A percentile compares a stretch with the other conserved stretches of the same genome.
Conservation (phyloP, 2,113 vertebrate genomes). For the Tapirus terrestris region DNA sequence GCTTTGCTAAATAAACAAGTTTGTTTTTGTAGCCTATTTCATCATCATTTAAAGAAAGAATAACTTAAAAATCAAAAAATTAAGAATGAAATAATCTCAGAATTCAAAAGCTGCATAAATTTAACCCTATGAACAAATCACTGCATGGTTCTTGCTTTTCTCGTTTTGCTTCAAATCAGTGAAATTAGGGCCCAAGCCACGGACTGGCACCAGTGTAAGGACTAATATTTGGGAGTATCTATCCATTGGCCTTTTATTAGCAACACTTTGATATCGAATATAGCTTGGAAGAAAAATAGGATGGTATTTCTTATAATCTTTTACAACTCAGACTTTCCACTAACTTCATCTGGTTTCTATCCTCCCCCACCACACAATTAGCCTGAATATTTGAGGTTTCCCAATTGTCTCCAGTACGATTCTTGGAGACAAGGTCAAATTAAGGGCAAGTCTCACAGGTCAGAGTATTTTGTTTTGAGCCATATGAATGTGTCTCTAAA, state of each 20-base stretch:
- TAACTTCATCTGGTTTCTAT: conserved; percentile 78
- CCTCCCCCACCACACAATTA: conserved; percentile 73
- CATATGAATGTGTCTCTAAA: conserved; percentile 30
- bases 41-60: neutral
- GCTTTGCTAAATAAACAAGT: neutral
- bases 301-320: conserved; percentile 48
- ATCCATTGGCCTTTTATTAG: neutral
- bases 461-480: conserved; percentile 42
- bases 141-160: neutral
- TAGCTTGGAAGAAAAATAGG: neutral
- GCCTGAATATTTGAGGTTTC: conserved; percentile 78
- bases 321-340: conserved; percentile 69
- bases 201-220: neutral
- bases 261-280: conserved; percentile 10
- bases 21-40: neutral
- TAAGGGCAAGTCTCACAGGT: conserved; percentile 66
- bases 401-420: conserved; percentile 75
- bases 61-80: neutral
- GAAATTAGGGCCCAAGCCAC: neutral
- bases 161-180: conserved; percentile 36
- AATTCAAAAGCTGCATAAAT: conserved; percentile 16
- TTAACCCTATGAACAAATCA: neutral
- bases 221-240: neutral
- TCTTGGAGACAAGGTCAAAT: conserved; percentile 75
- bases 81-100: neutral